Percentiles rank a stretch among this genome's conserved stretches.
These are phyloP conservation scores for Lagenorhynchus albirostris DNA, from an alignment of 2,113 vertebrate genomes.

Conservation along the genomic window DNA sequence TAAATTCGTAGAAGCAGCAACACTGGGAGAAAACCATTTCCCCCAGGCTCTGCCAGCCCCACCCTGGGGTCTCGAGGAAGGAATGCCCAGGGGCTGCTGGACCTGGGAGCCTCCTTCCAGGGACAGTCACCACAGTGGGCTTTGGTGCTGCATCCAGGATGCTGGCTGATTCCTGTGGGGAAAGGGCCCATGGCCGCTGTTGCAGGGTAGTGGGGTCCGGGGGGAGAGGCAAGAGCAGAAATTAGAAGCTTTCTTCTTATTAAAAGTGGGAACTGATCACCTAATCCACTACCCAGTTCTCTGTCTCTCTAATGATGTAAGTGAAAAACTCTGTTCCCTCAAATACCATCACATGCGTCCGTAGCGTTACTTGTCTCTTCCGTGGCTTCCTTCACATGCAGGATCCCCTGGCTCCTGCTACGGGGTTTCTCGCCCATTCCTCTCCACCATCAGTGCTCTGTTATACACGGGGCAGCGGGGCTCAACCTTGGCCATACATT, in stretches of 20 bases:
- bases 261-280: background rate
- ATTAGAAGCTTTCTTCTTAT: background rate
- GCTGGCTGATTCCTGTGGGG: background rate
- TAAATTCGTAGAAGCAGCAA: background rate
- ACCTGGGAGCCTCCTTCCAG: background rate
- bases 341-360: background rate
- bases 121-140: background rate
- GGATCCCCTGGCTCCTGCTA: rapidly evolving
- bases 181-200: background rate
- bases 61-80: background rate
- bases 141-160: too few species aligned
- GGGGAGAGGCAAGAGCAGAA: background rate
- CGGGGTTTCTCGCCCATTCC: background rate
- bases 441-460: background rate
- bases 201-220: background rate
- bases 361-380: background rate
- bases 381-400: background rate
- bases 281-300: background rate
- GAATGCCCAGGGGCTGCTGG: background rate
- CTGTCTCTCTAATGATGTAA: background rate
- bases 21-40: background rate
- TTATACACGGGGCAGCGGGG: background rate
- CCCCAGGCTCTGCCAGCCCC: rapidly evolving
- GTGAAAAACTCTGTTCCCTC: background rate
- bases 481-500: background rate